Conservation (phyloP, 2,888 invertebrate species). For the Conops quadrifasciatus region DNA sequence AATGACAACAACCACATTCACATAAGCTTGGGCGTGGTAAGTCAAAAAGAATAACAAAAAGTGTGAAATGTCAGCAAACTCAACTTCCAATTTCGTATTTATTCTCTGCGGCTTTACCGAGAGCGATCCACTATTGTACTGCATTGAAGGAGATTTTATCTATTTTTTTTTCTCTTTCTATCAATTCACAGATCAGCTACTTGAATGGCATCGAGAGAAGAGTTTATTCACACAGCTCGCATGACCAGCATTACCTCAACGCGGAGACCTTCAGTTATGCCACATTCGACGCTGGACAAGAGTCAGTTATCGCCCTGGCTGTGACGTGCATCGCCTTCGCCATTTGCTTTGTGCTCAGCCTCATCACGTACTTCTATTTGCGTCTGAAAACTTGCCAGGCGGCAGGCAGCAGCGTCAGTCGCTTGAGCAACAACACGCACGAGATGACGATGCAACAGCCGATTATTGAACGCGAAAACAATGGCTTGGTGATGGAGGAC, state of each 20-base stretch:
- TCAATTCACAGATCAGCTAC: constrained; percentile 58
- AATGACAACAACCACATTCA: constrained; percentile 71
- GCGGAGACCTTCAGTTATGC: constrained; percentile 56
- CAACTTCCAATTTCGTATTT: background rate
- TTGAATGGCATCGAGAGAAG: constrained; percentile 73
- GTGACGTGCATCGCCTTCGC: constrained; percentile 78
- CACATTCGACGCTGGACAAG: constrained; percentile 56
- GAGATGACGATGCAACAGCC: constrained; percentile 81
- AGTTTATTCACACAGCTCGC: constrained; percentile 71
- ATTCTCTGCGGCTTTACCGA: background rate
- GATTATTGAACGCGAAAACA: constrained; percentile 79
- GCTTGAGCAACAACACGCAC: constrained; percentile 67
- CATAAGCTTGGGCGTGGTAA: constrained; percentile 76
- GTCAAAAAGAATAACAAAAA: constrained; percentile 54
- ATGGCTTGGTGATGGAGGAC: constrained; percentile 79
- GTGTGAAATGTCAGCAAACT: background rate
- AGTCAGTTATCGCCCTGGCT: constrained; percentile 64
- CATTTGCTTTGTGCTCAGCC: constrained; percentile 70
- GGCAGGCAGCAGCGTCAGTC: constrained; percentile 36
- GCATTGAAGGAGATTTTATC: too few relatives aligned
- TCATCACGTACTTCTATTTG: constrained; percentile 68
- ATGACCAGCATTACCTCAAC: constrained; percentile 59
- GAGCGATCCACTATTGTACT: background rate
- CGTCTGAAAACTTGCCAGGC: constrained; percentile 63
- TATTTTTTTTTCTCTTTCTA: background rate